phyloP scores from a whole-genome alignment of 2,888 invertebrate genomes.

The Sycophila texana region DNA sequence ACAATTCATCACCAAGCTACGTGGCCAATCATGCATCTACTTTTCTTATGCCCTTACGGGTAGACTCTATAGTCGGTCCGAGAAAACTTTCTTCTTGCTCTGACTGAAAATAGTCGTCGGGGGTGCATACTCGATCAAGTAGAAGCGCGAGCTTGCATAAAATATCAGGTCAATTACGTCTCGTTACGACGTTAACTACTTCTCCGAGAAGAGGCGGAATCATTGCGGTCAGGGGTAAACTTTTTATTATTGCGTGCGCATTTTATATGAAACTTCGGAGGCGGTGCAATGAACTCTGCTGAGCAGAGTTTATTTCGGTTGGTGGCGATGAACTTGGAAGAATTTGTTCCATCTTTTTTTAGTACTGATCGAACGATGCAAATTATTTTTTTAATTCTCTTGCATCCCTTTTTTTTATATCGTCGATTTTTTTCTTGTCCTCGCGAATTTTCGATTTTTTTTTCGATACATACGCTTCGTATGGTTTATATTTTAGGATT shows the following conservation, averaged over 20 bases:
- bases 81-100: slow-evolving; percentile 45
- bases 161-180: slow-evolving; percentile 24
- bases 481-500: too few species aligned
- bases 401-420: background rate
- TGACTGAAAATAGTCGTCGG: slow-evolving; percentile 6
- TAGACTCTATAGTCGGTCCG: background rate
- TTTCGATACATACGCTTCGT: too few species aligned
- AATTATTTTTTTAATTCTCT: background rate
- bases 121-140: slow-evolving; percentile 37
- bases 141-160: slow-evolving; percentile 42
- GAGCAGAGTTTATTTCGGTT: background rate
- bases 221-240: slow-evolving; percentile 40
- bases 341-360: background rate
- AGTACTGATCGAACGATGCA: too few species aligned
- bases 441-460: too few species aligned
- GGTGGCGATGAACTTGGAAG: background rate
- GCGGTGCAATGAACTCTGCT: background rate
- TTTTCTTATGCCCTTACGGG: too few species aligned
- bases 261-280: background rate
- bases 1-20: slow-evolving; percentile 34
- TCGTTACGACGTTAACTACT: slow-evolving; percentile 20
- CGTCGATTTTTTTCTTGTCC: too few species aligned
- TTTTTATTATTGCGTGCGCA: slow-evolving; percentile 25
- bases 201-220: background rate
- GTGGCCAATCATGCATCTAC: background rate